Conservation (phyloP, 2,888 invertebrate genomes). For the Synanthedon andrenaeformis region DNA sequence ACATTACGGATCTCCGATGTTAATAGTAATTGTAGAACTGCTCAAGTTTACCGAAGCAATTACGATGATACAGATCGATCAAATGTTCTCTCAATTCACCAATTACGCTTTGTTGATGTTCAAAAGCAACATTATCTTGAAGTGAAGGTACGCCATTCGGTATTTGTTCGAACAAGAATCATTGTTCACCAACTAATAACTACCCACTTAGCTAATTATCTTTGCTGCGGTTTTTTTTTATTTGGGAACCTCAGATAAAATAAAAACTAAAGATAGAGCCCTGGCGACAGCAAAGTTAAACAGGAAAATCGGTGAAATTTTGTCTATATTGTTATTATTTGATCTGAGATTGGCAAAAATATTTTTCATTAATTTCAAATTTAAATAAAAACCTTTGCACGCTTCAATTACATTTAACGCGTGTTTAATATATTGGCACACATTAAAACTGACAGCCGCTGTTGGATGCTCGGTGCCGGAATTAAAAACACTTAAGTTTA, state of each 20-base stretch:
- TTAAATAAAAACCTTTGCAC: background rate
- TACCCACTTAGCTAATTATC: conserved; percentile 2
- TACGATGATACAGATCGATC: conserved; percentile 48
- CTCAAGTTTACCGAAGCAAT: conserved; percentile 43
- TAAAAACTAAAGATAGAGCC: no score
- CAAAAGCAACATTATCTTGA: conserved; percentile 20
- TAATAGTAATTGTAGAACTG: conserved; percentile 25
- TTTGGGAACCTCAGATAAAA: no score
- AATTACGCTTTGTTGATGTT: conserved; percentile 38
- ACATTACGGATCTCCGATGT: conserved; percentile 7
- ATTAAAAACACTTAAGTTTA: background rate
- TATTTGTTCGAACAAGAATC: conserved; percentile 6
- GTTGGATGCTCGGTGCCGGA: background rate
- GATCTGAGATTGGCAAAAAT: background rate
- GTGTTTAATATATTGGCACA: background rate
- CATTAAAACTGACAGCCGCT: conserved; percentile 1
- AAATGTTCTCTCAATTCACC: conserved; percentile 23
- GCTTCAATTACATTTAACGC: background rate
- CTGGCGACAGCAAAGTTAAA: no score
- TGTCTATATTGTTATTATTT: no score
- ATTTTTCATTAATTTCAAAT: no score
- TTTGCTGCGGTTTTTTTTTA: background rate
- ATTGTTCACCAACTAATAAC: conserved; percentile 6
- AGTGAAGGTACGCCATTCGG: conserved; percentile 23
- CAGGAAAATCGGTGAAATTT: no score